Base-by-base conservation (phyloP, 2,797 vertebrate species). In the Acridotheres tristis region DNA sequence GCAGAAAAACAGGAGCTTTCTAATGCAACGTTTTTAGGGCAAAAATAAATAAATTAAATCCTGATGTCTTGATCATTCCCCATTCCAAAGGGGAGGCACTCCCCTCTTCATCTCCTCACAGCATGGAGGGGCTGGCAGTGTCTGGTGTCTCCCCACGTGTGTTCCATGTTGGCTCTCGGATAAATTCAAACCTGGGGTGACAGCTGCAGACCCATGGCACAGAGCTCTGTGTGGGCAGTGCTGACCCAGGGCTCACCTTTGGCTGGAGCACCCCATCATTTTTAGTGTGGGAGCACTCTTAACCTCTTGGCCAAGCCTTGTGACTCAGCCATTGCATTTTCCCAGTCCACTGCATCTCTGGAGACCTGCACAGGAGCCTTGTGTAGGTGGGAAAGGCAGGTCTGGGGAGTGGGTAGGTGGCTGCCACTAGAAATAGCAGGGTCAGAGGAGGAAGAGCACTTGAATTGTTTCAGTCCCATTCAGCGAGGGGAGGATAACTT, bases 191-290 rank as follows among this genome's bases (percentile, higher is more conserved):
- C 26, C 45, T 2, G 9, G 9, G 47, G 7, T 36, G 47, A 17
- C 6, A 2, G n/a, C 63, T 42, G 51, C 34, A 63, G 47, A 13
- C 16, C 26, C 38, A 25, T 0, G 0, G 50, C n/a, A 13, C 30
- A 17, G n/a, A 47, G 54, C 1, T 0, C 16, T 30, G 45, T 2
- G 1, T n/a, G 55, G 32, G 30, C 66, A 88, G 29, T 1, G 7
- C 50, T 29, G 23, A 19, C 13, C 0, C 0, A 50, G 18, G 30
- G 16, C 36, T 16, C 25, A 9, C 18, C 14, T 71, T 48, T 2
- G 4, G 21, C 30, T 32, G 27, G 10, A 19, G 11, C 36, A 61
- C 12, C 30, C 58, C 27, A 9, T 30, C 14, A 9, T 61, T 88
- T 91, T 68, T 40, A 55, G 38, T 29, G 38, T 79, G 76, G 71